Evolutionary conservation across 2,113 vertebrate species (phyloP), one percentile per base, ranked within the genome.

Genomic region (Callaeas wilsoni): DNA sequence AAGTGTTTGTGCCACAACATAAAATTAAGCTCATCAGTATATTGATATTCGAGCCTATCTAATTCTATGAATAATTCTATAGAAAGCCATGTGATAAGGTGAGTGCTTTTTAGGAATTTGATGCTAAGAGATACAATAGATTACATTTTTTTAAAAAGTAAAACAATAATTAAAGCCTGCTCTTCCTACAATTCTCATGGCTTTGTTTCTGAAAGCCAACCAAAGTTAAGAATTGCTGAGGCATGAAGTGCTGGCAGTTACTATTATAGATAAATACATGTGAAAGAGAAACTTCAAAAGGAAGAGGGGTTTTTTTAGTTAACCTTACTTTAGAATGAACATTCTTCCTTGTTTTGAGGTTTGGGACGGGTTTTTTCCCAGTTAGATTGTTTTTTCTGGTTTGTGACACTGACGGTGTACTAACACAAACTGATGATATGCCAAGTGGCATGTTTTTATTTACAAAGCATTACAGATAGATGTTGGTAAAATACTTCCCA

Each of bases 221-320:
- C 35, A n/a, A 82, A 75, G 16, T 33, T 68, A 79, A 60, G 21
- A 76, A 65, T 21, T 64, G 26, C 27, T 85, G 49, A 42, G 6
- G 6, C 0, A 0, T 84, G 68, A 90, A 80, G 69, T 14, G 12
- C 19, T 76, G 57, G 44, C 37, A 60, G 44, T 47, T 80, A 39
- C 63, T 69, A 1, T 32, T 86, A 29, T 15, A 8, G 19, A 90
- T 50, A 94, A 88, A 85, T 19, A 47, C 11, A 82, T n/a, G 9
- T 65, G 26, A 77, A 88, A 71, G 21, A 71, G 32, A 85, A 88
- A 73, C 13, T 49, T 52, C 15, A 64, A 37, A 62, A 39, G 32
- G 6, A 32, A 23, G 27, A n/a, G 8, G 8, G 2, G 1, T 0
- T 16, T 25, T n/a, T 49, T 39, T 26, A 52, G 22, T 50, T 85